Percentiles rank a stretch among this genome's conserved stretches.
phyloP scores from a whole-genome alignment of 2,888 invertebrate genomes.

The Allophyes oxyacanthae region DNA sequence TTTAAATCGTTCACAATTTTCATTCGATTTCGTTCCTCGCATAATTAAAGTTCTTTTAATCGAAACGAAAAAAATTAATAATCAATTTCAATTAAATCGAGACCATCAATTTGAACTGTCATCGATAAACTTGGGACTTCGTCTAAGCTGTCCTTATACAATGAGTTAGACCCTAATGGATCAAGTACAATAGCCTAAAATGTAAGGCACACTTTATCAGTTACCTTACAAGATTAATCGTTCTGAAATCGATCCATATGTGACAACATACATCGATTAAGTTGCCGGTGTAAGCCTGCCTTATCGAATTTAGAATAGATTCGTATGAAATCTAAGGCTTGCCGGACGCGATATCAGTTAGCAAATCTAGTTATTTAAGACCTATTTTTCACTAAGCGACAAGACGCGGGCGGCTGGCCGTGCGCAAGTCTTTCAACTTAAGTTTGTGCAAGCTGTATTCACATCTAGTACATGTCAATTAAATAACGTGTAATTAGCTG shows the following conservation, averaged over 20 bases:
- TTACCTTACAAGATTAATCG: constrained; percentile 27
- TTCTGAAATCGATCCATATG: constrained; percentile 26
- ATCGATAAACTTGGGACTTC: constrained; percentile 11
- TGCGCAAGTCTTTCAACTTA: no score
- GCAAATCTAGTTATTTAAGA: no score
- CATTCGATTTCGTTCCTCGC: no score
- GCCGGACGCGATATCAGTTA: no score
- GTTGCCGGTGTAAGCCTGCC: neutral
- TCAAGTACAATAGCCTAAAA: constrained; percentile 19
- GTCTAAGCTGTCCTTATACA: constrained; percentile 3
- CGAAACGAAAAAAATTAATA: neutral
- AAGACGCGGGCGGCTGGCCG: no score
- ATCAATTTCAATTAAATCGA: constrained; percentile 1
- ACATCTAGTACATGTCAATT: no score
- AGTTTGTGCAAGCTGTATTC: no score
- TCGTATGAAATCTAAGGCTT: neutral
- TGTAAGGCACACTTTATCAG: constrained; percentile 7
- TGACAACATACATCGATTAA: constrained; percentile 25
- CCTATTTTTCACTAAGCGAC: no score
- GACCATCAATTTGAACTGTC: constrained; percentile 11
- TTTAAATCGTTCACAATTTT: no score
- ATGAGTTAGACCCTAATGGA: constrained; percentile 15
- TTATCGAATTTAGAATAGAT: constrained; percentile 4
- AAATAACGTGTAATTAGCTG: no score
- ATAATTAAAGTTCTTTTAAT: no score